Evolutionary conservation across 2,113 vertebrate genomes (phyloP).

Genomic region (Cyanoramphus novaezelandiae): DNA sequence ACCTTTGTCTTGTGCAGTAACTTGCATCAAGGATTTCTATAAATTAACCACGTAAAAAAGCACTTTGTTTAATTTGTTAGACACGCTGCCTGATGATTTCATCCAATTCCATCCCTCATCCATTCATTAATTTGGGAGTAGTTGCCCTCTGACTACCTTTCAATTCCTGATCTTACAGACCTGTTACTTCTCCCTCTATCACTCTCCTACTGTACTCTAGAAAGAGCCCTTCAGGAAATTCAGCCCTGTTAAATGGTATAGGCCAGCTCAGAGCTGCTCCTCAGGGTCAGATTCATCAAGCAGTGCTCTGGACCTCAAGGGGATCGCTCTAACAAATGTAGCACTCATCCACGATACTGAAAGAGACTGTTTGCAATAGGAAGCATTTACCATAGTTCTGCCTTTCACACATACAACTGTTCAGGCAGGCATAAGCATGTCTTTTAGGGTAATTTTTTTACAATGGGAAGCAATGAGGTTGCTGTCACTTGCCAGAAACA

Average conservation of each 20-base stretch:
- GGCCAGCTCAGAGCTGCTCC: background rate
- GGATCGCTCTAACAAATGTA: fast-evolving
- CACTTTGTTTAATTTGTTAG: constrained; percentile 61
- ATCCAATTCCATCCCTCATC: background rate
- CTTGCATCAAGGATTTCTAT: constrained; percentile 33
- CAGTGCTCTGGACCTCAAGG: background rate
- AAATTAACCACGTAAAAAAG: constrained; percentile 50
- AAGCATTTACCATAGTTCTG: background rate
- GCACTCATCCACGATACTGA: background rate
- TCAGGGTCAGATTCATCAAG: background rate
- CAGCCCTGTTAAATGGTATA: background rate
- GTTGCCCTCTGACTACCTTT: background rate
- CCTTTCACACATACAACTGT: background rate
- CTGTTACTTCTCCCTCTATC: background rate
- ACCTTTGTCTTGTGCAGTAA: background rate
- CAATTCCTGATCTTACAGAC: background rate
- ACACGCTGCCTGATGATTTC: constrained; percentile 6
- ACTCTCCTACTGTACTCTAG: background rate
- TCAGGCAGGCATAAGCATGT: background rate
- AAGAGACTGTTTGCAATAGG: background rate
- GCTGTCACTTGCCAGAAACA: background rate
- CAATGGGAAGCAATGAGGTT: background rate
- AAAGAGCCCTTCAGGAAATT: background rate
- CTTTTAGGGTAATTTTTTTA: background rate
- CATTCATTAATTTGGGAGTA: background rate